phyloP scores from a whole-genome alignment of 2,797 vertebrate genomes.

The Leuciscus waleckii region DNA sequence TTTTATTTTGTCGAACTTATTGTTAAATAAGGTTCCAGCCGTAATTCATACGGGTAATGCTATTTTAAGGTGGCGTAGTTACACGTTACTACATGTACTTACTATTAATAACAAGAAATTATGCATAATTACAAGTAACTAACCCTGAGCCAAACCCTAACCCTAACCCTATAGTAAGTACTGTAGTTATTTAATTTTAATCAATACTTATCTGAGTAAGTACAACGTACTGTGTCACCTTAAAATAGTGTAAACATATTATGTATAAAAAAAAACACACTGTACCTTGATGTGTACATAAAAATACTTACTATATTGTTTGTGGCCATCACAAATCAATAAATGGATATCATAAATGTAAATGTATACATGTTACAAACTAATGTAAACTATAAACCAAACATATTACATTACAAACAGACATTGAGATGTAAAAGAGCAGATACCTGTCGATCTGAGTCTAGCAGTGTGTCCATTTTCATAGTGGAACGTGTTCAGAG shows the following conservation, averaged over 20 bases:
- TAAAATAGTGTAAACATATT: neutral
- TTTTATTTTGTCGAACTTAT: neutral
- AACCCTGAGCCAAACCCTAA: neutral
- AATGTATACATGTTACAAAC: neutral
- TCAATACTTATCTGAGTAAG: neutral
- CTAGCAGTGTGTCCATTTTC: neutral
- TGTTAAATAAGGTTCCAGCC: neutral
- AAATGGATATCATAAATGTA: neutral
- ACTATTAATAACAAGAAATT: neutral
- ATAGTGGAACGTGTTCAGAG: conserved; percentile 35
- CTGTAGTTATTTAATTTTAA: neutral
- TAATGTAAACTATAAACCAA: neutral
- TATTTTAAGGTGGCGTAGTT: neutral
- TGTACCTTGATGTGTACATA: neutral
- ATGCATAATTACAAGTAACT: neutral
- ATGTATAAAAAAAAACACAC: neutral
- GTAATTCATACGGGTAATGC: neutral
- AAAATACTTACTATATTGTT: neutral
- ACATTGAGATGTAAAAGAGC: neutral
- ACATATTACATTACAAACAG: neutral
- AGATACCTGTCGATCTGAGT: conserved; percentile 51
- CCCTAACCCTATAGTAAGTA: neutral
- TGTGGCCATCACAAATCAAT: neutral
- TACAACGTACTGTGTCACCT: neutral
- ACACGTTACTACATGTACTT: neutral